These are phyloP conservation scores for Anadara kagoshimensis DNA, from an alignment of 1,140 invertebrate genomes.

Conservation along the genomic window DNA sequence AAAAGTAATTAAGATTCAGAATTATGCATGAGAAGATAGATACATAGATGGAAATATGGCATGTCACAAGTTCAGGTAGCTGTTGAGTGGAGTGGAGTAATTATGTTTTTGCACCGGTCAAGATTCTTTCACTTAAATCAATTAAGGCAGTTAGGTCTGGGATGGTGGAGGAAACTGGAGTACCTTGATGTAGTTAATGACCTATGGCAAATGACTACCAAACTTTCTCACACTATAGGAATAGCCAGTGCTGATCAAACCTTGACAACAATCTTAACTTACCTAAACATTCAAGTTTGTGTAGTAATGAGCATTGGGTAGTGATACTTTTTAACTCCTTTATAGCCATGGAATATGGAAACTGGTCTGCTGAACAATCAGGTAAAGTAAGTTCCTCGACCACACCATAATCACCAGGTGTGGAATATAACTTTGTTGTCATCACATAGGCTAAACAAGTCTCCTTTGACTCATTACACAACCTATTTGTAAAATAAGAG, in stretches of 20 bases:
- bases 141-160: too few species aligned
- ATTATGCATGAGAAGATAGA: too few species aligned
- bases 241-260: background rate
- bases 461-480: constrained; percentile 64
- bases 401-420: constrained; percentile 56
- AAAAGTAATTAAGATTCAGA: too few species aligned
- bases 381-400: constrained; percentile 54
- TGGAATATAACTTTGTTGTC: constrained; percentile 44
- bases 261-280: constrained; percentile 24
- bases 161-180: too few species aligned
- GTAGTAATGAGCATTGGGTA: constrained; percentile 56
- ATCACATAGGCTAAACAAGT: constrained; percentile 60
- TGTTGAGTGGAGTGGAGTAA: too few species aligned
- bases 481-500: background rate
- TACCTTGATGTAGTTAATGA: too few species aligned
- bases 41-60: too few species aligned
- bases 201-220: too few species aligned
- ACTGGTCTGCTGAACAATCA: constrained; percentile 6
- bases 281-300: constrained; percentile 68
- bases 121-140: too few species aligned
- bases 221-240: too few species aligned
- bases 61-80: too few species aligned
- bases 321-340: constrained; percentile 49
- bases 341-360: constrained; percentile 61
- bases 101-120: too few species aligned